Base-by-base conservation (phyloP, 2,888 invertebrate species). In the Nymphalis c-album region DNA sequence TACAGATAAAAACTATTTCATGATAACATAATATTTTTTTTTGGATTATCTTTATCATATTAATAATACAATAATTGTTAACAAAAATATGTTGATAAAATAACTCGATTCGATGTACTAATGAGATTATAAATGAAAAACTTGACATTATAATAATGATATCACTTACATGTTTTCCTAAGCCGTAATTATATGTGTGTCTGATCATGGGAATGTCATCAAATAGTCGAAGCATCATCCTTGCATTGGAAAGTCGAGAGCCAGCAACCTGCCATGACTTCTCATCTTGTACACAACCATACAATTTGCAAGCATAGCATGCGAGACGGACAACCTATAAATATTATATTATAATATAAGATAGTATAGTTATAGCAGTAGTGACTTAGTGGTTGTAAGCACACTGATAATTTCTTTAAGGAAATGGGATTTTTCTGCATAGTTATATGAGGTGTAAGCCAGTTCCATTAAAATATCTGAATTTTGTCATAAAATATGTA, bases 181-280 rank as follows among this genome's bases (percentile, higher is more conserved):
- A 88, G 10, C 96, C 96, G 90, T 97, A 97, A 71, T 93, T 94
- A 57, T 96, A 85, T 53, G 95, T 95, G 79, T 94, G 94, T 76
- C 95, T 93, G 67, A 97, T 91, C 94, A 96, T 96, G 0, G 97
- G 96, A 71, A 97, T 92, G 79, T 97, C 97, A 87, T 97, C 97
- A 76, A 98, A 94, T 48, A 98, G 93, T 48, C 98, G 93, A 68
- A 97, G 87, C 72, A 97, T 95, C 69, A 96, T 94, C 76, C 98
- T 92, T 31, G 96, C 96, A 26, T 93, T 94, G 51, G 96, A 96
- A 80, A 97, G 94, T 73, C 94, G 93, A 8, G 95, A 95, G 73
- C 96, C 95, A 7, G 94, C 94, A 10, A 94, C 88, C 76, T 94
- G 85, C 78, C 94, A 93, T 0, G 93, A 88, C 77, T 93, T 92